Evolutionary conservation across 2,888 invertebrate genomes (phyloP).

Genomic region (Oxyscelio sp.): DNA sequence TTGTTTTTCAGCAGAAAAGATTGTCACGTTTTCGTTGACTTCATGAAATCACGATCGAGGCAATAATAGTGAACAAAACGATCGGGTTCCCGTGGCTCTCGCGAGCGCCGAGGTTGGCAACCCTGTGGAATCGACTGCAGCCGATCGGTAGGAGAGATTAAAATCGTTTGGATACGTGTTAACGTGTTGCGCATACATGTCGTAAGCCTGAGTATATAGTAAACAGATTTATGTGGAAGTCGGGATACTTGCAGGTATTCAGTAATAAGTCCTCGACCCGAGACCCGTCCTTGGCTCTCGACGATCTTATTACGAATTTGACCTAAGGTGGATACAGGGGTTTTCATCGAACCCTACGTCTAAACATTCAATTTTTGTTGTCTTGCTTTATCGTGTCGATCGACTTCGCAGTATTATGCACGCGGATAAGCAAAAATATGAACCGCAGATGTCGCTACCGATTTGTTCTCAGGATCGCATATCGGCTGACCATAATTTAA

Average conservation of each 20-base stretch:
- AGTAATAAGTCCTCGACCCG: conserved; percentile 76
- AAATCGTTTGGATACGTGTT: conserved; percentile 83
- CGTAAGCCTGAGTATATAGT: conserved; percentile 78
- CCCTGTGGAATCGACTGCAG: conserved; percentile 79
- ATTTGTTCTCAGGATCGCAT: conserved; percentile 22
- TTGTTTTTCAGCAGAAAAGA: conserved; percentile 54
- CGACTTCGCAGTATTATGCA: conserved; percentile 51
- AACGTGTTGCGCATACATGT: conserved; percentile 81
- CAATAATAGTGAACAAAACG: conserved; percentile 70
- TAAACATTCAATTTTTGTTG: conserved; percentile 63
- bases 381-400: conserved; percentile 45
- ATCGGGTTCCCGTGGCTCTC: conserved; percentile 62
- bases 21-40: conserved; percentile 59
- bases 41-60: conserved; percentile 60
- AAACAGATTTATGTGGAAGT: conserved; percentile 82
- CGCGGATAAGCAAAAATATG: conserved; percentile 38
- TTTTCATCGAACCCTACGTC: conserved; percentile 68
- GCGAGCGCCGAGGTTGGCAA: conserved; percentile 78
- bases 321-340: conserved; percentile 75
- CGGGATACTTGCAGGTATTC: conserved; percentile 81
- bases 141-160: conserved; percentile 82
- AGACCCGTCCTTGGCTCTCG: conserved; percentile 76
- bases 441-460: conserved; percentile 57
- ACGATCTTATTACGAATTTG: conserved; percentile 76
- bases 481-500: neutral